Evolutionary conservation across 37 sponge, comb jelly and placozoan genomes (phyloP).

Genomic region (Halisarca cf. caerulea): DNA sequence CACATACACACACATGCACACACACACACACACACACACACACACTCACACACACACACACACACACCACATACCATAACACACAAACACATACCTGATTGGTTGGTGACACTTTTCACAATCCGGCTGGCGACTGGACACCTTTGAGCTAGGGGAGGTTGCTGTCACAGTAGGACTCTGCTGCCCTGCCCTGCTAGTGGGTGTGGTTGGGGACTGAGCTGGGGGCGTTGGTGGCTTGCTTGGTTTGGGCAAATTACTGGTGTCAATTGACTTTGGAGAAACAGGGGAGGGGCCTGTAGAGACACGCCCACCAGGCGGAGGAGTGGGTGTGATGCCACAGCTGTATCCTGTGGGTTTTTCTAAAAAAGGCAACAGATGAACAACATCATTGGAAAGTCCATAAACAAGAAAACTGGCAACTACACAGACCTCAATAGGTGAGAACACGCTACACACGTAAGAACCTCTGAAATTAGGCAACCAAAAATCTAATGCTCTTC

Average conservation of each 20-base stretch:
- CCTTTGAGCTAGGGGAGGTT: background rate
- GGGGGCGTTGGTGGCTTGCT: constrained; percentile 10
- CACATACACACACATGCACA: no score
- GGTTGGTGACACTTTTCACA: constrained; percentile 73
- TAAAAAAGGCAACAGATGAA: background rate
- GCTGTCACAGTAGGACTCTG: background rate
- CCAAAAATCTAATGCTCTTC: background rate
- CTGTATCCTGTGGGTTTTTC: background rate
- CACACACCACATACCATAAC: no score
- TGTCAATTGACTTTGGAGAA: constrained; percentile 20
- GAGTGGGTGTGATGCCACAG: background rate
- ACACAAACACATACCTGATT: constrained; percentile 54
- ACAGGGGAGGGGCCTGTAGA: background rate
- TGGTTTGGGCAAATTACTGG: background rate
- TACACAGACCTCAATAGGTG: no score
- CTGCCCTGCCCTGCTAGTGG: constrained; percentile 24
- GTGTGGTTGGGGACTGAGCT: constrained; percentile 1
- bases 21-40: no score
- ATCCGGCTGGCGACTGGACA: constrained; percentile 53
- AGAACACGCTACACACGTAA: no score
- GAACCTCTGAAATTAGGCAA: no score
- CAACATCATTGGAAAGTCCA: background rate
- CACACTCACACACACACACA: no score
- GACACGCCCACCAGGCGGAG: background rate
- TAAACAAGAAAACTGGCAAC: background rate